Evolutionary conservation across 2,888 invertebrate species (phyloP).

Genomic region (Lasioglossum zephyrum): DNA sequence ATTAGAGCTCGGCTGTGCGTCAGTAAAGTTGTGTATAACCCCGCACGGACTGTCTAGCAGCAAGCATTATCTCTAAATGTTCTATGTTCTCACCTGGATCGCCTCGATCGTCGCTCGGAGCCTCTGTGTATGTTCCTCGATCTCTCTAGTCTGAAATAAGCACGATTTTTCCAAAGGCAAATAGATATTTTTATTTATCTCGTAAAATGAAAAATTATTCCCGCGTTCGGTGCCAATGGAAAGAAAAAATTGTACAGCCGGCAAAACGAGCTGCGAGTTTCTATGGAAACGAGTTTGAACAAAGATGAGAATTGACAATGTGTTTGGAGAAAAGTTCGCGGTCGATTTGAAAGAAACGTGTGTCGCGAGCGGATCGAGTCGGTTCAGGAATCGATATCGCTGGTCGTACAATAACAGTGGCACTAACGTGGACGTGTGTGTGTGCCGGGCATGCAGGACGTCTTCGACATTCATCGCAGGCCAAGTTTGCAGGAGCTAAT

Average conservation of each 20-base stretch:
- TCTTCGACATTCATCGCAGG: slow-evolving; percentile 89
- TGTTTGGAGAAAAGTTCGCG: not conserved
- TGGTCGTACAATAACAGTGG: slow-evolving; percentile 65
- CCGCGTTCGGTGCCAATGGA: too few relatives aligned
- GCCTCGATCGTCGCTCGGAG: slow-evolving; percentile 31
- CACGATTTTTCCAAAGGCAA: not conserved
- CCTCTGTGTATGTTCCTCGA: not conserved
- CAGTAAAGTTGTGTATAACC: slow-evolving; percentile 50
- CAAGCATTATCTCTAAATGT: slow-evolving; percentile 75
- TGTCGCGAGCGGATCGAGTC: slow-evolving; percentile 31
- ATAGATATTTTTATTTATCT: too few relatives aligned
- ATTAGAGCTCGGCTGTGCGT: slow-evolving; percentile 30
- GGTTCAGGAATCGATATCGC: slow-evolving; percentile 44
- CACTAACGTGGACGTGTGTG: slow-evolving; percentile 71
- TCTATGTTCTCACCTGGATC: slow-evolving; percentile 41
- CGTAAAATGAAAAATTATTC: not conserved
- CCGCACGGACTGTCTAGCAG: slow-evolving; percentile 39
- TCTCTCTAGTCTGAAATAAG: not conserved
- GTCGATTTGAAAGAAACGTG: not conserved
- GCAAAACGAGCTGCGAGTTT: not conserved
- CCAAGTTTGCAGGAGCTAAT: slow-evolving; percentile 90
- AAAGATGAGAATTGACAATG: not conserved
- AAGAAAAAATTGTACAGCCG: not conserved
- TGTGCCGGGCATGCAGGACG: slow-evolving; percentile 85
- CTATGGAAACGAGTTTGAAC: not conserved